These are phyloP conservation scores for Leptothorax acervorum DNA, from an alignment of 2,888 invertebrate genomes.

Conservation along the genomic window DNA sequence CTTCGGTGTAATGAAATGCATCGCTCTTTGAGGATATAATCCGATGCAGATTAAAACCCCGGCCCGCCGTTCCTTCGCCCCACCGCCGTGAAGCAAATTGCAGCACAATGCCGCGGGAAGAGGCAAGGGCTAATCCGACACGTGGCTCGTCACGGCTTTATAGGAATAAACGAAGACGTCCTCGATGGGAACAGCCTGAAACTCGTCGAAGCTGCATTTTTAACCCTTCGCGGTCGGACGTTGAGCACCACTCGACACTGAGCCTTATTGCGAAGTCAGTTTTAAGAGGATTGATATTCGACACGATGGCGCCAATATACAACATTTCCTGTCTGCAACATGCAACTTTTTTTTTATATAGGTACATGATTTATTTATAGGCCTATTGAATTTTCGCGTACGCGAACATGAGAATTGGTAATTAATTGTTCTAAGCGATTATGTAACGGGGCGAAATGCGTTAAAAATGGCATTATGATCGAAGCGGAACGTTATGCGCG, in stretches of 20 bases:
- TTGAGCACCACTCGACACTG: neutral
- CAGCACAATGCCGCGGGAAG: constrained; percentile 53
- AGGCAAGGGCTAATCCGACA: constrained; percentile 69
- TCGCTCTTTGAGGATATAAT: constrained; percentile 79
- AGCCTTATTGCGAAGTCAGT: constrained; percentile 27
- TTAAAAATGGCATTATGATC: neutral
- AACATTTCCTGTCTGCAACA: neutral
- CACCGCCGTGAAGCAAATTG: constrained; percentile 71
- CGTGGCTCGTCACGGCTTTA: constrained; percentile 67
- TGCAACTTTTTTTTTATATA: neutral
- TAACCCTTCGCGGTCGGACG: constrained; percentile 17
- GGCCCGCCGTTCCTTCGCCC: constrained; percentile 35
- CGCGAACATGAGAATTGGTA: neutral
- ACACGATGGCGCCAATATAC: neutral
- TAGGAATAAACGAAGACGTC: constrained; percentile 48
- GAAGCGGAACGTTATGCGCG: constrained; percentile 57
- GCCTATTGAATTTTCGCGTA: neutral
- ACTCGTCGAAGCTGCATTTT: constrained; percentile 42
- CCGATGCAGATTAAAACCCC: constrained; percentile 79
- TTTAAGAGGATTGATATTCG: constrained; percentile 31
- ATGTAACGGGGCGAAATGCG: neutral
- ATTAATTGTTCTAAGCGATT: neutral
- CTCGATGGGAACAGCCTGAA: constrained; percentile 10
- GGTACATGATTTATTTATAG: constrained; percentile 8
- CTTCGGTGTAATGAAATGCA: constrained; percentile 78